These are phyloP conservation scores for Periophthalmus magnuspinnatus DNA, from an alignment of 2,797 vertebrate genomes.

Conservation along the genomic window DNA sequence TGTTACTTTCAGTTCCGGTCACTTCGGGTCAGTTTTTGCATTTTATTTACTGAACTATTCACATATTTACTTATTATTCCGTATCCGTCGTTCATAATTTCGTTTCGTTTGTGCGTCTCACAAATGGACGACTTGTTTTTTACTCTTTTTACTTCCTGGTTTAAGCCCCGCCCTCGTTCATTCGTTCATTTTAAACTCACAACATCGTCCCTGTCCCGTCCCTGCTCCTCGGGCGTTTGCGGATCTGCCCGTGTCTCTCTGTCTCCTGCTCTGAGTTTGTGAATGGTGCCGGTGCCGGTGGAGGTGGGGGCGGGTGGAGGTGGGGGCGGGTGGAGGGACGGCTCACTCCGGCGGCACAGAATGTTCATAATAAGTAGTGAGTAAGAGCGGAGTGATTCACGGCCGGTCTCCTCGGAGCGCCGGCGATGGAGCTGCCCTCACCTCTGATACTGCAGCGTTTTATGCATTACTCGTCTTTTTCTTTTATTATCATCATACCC, in stretches of 20 bases:
- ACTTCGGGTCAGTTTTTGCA: not conserved
- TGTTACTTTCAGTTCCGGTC: too few relatives aligned
- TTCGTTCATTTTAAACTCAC: constrained; percentile 21
- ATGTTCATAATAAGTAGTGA: constrained; percentile 76
- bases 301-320: too few relatives aligned
- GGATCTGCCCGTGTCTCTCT: constrained; percentile 58
- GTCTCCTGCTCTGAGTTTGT: constrained; percentile 68
- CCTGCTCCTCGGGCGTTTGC: constrained; percentile 59
- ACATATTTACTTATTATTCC: not conserved
- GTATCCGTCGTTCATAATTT: not conserved
- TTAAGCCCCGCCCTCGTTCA: constrained; percentile 21
- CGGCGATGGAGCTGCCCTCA: constrained; percentile 54
- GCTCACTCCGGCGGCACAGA: constrained; percentile 73
- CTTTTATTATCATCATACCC: constrained; percentile 18
- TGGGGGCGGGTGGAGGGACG: constrained; percentile 65
- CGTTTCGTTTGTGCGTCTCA: not conserved
- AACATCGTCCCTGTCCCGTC: constrained; percentile 38
- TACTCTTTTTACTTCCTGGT: constrained; percentile 17
- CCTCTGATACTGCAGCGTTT: constrained; percentile 36
- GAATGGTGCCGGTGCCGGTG: too few relatives aligned
- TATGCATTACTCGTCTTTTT: constrained; percentile 25
- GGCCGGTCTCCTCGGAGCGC: constrained; percentile 55
- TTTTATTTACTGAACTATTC: not conserved
- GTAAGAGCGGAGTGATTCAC: constrained; percentile 77
- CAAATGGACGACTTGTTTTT: not conserved